These are phyloP conservation scores for Acrocephalus scirpaceus DNA, from an alignment of 2,797 vertebrate species.

Conservation along the genomic window DNA sequence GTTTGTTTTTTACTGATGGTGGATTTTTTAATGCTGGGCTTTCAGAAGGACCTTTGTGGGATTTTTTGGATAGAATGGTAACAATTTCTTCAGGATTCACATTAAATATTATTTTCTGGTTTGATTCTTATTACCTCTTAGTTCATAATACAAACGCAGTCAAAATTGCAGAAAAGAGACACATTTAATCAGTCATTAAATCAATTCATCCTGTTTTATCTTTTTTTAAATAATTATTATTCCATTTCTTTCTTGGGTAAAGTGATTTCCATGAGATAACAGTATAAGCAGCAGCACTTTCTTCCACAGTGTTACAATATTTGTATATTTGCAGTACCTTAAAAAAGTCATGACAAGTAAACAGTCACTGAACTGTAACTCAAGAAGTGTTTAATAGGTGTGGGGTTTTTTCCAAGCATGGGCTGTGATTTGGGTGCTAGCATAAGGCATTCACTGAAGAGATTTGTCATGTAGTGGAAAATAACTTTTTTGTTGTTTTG, in stretches of 20 bases:
- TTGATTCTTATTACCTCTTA: not conserved
- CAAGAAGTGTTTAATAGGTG: not conserved
- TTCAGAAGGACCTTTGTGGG: not conserved
- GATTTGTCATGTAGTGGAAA: not conserved
- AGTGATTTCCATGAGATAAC: not conserved
- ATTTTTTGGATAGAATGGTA: rapidly evolving
- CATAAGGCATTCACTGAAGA: not conserved
- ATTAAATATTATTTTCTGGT: not conserved
- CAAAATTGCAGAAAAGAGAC: not conserved
- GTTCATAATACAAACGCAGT: not conserved
- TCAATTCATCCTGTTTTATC: not conserved
- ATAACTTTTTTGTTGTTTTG: not conserved
- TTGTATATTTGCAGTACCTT: not conserved
- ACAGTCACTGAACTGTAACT: not conserved
- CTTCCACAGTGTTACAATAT: not conserved
- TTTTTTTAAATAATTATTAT: not conserved
- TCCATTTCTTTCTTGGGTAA: not conserved
- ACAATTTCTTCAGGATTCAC: not conserved
- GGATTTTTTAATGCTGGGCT: not conserved
- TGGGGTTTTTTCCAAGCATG: not conserved
- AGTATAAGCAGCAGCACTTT: not conserved
- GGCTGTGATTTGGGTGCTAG: not conserved
- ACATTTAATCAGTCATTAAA: not conserved
- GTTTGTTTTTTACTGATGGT: not conserved
- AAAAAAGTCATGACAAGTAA: not conserved